Evolutionary conservation across 2,888 invertebrate genomes (phyloP), one percentile per base, ranked within the genome.

Genomic region (Epiblema foenella): DNA sequence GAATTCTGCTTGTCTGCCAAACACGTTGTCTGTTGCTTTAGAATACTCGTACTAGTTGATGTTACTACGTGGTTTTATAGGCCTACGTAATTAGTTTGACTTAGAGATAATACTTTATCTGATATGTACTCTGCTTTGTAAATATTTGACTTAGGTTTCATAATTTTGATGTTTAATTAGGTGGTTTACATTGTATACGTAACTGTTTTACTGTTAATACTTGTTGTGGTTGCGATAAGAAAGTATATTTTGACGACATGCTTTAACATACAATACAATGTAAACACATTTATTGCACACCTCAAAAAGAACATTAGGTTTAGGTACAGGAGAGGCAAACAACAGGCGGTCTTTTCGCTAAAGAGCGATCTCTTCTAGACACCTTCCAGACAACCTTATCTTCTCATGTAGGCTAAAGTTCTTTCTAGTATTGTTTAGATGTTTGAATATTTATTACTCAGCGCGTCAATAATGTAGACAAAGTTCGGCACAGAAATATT

Each of bases 1-100:
- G 69, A 67, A 69, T 49, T 69, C 59, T 63, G 73, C 69, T 67
- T 11, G 37, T 11, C 11, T 51, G 39, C 65, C 20, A 24, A 24
- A 54, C 49, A 42, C 24, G 46, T 72, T 42, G 56, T 29, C 56
- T 33, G 54, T 29, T 49, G 59, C 57, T 66, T 69, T 29, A 51
- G 56, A 68, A 54, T 46, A 49, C 24, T 24, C 57, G 63, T 46
- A 49, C 24, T 24, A 63, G 63, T 69, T 63, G 51, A 68, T 54
- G 54, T 39, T 37, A 18, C n/a, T 37, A 18, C n/a, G 49, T 33
- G 7, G 10, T 20, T 39, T 17, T 57, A 60, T 39, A 8, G 12
- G 56, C 56, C 33, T 24, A 39, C 15, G 9, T 52, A 42, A 52
- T 15, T 56, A 15, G 60, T 68, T 60, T 60, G 42, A 54, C 49